Conservation (phyloP, 2,888 invertebrate genomes). For the Xanthorhoe spadicearia region DNA sequence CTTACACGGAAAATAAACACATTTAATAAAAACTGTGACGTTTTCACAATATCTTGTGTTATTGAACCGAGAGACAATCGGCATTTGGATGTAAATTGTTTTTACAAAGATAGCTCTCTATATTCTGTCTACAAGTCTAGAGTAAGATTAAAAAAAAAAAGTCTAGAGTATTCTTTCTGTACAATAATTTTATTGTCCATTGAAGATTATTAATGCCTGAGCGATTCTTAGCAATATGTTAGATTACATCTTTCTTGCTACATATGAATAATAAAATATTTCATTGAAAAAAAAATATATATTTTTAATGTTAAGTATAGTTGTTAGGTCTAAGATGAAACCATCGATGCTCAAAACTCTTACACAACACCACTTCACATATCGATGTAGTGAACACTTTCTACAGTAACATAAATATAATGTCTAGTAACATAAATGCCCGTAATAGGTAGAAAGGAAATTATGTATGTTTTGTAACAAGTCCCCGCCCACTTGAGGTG, state of each 20-base stretch:
- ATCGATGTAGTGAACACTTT: slow-evolving; percentile 18
- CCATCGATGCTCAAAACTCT: neutral
- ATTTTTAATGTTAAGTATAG: too few relatives aligned
- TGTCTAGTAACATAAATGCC: slow-evolving; percentile 24
- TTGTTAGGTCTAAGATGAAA: neutral
- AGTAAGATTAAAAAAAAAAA: too few relatives aligned
- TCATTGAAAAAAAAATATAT: too few relatives aligned
- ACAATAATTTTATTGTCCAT: too few relatives aligned
- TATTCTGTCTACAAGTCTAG: neutral
- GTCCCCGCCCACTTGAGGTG: slow-evolving; percentile 13
- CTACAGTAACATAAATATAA: slow-evolving; percentile 21
- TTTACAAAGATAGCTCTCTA: neutral
- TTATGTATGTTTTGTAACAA: slow-evolving; percentile 30
- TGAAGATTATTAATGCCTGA: too few relatives aligned
- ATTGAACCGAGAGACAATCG: slow-evolving; percentile 37
- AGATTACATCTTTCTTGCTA: too few relatives aligned
- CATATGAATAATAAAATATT: too few relatives aligned
- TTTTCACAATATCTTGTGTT: slow-evolving; percentile 29
- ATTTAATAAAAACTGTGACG: slow-evolving; percentile 29
- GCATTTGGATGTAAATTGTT: neutral
- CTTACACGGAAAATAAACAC: slow-evolving; percentile 31
- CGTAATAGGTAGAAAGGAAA: slow-evolving; percentile 22
- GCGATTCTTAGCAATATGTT: too few relatives aligned
- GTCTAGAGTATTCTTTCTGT: too few relatives aligned
- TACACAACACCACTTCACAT: slow-evolving; percentile 2